phyloP scores from a whole-genome alignment of 2,888 invertebrate species.

The Apomyelois bistriatella region DNA sequence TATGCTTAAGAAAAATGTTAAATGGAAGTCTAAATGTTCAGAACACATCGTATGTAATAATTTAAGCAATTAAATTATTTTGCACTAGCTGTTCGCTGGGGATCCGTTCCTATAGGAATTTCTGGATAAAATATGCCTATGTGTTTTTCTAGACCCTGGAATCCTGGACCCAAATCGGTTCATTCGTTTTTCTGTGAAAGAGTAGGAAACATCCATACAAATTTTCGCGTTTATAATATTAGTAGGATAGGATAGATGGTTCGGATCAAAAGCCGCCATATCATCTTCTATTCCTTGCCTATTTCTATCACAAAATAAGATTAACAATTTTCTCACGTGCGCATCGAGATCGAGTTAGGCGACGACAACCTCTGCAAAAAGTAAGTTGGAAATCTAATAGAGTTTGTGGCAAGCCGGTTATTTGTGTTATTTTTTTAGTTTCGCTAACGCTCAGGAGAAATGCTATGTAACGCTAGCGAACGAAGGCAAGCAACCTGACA shows the following conservation, averaged over 20 bases:
- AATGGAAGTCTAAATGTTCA: too few relatives aligned
- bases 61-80: slow-evolving; percentile 20
- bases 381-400: slow-evolving; percentile 75
- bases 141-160: too few relatives aligned
- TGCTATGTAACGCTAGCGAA: slow-evolving; percentile 71
- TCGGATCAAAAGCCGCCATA: slow-evolving; percentile 42
- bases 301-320: slow-evolving; percentile 61
- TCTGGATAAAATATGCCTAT: too few relatives aligned
- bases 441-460: slow-evolving; percentile 60
- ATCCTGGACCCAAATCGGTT: too few relatives aligned
- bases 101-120: too few relatives aligned
- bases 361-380: slow-evolving; percentile 73
- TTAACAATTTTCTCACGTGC: slow-evolving; percentile 73
- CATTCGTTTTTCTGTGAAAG: too few relatives aligned
- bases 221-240: too few relatives aligned
- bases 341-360: slow-evolving; percentile 70
- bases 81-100: too few relatives aligned
- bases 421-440: slow-evolving; percentile 73
- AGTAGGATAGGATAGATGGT: too few relatives aligned
- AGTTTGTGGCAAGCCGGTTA: slow-evolving; percentile 73
- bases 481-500: slow-evolving; percentile 69
- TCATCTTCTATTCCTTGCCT: slow-evolving; percentile 49
- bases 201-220: too few relatives aligned
- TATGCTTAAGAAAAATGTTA: too few relatives aligned
- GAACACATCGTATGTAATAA: too few relatives aligned